These are phyloP conservation scores for Tyria jacobaeae DNA, from an alignment of 2,888 invertebrate species.

Conservation along the genomic window DNA sequence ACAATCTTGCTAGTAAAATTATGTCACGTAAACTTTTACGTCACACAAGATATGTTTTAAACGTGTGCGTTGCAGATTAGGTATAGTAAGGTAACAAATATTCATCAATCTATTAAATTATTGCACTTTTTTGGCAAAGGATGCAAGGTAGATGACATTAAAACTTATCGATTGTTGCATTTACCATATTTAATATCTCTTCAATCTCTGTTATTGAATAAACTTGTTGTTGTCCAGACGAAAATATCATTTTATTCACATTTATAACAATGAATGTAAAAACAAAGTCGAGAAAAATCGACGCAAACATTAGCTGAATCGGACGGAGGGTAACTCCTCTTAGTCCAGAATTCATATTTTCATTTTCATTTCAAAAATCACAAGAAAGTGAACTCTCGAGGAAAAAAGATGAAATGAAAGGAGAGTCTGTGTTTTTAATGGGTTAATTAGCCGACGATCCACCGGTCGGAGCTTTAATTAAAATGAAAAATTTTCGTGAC, in stretches of 20 bases:
- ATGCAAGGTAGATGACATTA: background rate
- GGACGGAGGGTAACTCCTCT: constrained; percentile 26
- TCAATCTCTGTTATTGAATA: no score
- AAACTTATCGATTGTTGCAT: no score
- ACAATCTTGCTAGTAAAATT: background rate
- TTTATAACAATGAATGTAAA: background rate
- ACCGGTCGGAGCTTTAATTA: constrained; percentile 82
- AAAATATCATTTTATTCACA: background rate
- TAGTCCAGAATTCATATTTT: constrained; percentile 46
- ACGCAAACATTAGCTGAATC: background rate
- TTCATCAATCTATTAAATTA: background rate
- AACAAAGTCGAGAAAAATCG: background rate
- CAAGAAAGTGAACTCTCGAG: constrained; percentile 78
- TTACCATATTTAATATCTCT: no score
- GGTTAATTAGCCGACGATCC: constrained; percentile 85
- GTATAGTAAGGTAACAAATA: background rate
- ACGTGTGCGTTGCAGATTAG: no score
- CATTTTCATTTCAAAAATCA: constrained; percentile 74
- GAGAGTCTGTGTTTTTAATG: constrained; percentile 84
- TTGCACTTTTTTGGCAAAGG: background rate
- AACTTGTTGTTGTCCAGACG: no score
- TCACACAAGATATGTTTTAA: no score
- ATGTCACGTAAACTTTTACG: no score
- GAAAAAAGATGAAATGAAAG: constrained; percentile 80
- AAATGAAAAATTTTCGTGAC: constrained; percentile 86